phyloP scores from a whole-genome alignment of 2,113 vertebrate genomes.

The Marmota flaviventris region DNA sequence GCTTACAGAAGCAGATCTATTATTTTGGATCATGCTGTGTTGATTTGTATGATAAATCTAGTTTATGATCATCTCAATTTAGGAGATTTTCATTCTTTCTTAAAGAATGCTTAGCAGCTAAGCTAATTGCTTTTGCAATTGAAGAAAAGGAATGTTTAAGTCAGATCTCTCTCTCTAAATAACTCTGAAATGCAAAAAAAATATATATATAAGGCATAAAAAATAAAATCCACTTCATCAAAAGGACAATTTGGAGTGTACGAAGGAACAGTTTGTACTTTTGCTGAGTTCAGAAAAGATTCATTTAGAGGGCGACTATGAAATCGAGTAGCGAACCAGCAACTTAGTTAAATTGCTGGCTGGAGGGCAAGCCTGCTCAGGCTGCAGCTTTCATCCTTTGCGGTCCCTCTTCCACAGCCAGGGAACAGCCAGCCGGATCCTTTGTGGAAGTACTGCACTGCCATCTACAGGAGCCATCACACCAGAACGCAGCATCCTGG shows the following conservation, averaged over 20 bases:
- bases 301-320: slow-evolving; percentile 54
- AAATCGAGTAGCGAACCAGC: slow-evolving; percentile 15
- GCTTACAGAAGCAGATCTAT: neutral
- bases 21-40: neutral
- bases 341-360: slow-evolving; percentile 63
- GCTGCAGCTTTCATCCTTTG: neutral
- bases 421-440: fast-evolving
- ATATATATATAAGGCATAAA: neutral
- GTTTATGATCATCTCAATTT: slow-evolving; percentile 15
- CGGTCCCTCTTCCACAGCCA: neutral
- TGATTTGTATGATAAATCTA: slow-evolving; percentile 47
- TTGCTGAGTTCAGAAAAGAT: slow-evolving; percentile 72
- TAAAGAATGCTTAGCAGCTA: slow-evolving; percentile 31
- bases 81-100: slow-evolving; percentile 45
- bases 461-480: slow-evolving; percentile 74
- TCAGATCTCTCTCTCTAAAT: slow-evolving; percentile 19
- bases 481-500: fast-evolving
- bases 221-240: slow-evolving; percentile 34
- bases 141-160: slow-evolving; percentile 47
- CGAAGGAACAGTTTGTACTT: slow-evolving; percentile 63
- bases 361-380: neutral
- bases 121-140: slow-evolving; percentile 48
- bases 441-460: slow-evolving; percentile 60
- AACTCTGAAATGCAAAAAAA: slow-evolving; percentile 55
- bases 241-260: slow-evolving; percentile 59